A percentile compares a stretch with the other conserved stretches of the same genome.
These are phyloP conservation scores for Caprella mutica DNA, from an alignment of 2,888 invertebrate genomes.

Conservation along the genomic window DNA sequence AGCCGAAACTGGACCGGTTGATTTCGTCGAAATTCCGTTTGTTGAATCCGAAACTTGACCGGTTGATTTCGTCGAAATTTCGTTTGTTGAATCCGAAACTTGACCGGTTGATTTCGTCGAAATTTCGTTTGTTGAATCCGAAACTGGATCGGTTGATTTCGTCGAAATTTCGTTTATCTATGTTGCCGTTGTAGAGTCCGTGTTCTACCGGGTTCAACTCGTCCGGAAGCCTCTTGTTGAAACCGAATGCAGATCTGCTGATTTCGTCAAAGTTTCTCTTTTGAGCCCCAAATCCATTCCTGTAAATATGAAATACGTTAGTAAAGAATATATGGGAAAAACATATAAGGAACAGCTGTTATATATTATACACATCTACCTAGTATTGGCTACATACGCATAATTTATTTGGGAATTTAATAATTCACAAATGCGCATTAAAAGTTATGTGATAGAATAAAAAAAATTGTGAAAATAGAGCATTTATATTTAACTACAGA, in stretches of 20 bases:
- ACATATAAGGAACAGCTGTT: background rate
- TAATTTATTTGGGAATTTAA: too few relatives aligned
- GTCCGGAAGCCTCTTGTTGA: too few relatives aligned
- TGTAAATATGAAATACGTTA: background rate
- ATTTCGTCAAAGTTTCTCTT: slow-evolving; percentile 47
- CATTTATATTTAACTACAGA: too few relatives aligned
- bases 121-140: slow-evolving; percentile 43
- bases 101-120: slow-evolving; percentile 44
- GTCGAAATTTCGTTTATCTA: slow-evolving; percentile 50
- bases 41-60: slow-evolving; percentile 48
- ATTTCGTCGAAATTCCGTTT: slow-evolving; percentile 47
- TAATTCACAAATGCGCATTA: too few relatives aligned
- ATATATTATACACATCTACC: too few relatives aligned
- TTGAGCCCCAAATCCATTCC: slow-evolving; percentile 36
- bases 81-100: slow-evolving; percentile 42
- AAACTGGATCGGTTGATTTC: slow-evolving; percentile 51
- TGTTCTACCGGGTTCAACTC: too few relatives aligned
- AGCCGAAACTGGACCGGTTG: slow-evolving; percentile 44
- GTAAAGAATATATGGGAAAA: too few relatives aligned
- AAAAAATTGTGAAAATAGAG: too few relatives aligned
- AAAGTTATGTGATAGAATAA: too few relatives aligned
- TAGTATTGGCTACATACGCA: too few relatives aligned
- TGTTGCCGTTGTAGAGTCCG: too few relatives aligned
- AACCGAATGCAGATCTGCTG: slow-evolving; percentile 44
- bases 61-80: slow-evolving; percentile 46